Conservation (phyloP, 2,797 vertebrate genomes). For the Tachyglossus aculeatus region DNA sequence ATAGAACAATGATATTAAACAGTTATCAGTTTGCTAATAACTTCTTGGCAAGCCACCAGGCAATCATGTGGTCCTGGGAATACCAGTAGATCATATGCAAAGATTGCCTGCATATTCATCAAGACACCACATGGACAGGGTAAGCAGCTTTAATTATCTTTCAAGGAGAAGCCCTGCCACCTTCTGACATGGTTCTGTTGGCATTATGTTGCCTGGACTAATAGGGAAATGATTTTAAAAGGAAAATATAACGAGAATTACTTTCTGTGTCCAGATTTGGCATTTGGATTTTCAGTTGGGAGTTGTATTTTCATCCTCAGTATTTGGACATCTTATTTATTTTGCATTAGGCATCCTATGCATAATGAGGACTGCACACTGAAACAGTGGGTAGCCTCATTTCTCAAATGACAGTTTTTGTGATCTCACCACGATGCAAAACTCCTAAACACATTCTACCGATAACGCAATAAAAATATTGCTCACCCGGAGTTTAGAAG, state of each 20-base stretch:
- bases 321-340: slow-evolving; percentile 28
- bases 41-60: background rate
- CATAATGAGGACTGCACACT: no score
- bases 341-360: no score
- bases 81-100: slow-evolving; percentile 28
- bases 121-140: slow-evolving; percentile 18
- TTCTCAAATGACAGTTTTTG: no score
- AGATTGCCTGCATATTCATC: slow-evolving; percentile 38
- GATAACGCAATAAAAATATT: no score
- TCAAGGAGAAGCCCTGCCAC: slow-evolving; percentile 25
- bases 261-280: slow-evolving; percentile 3
- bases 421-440: no score
- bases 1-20: background rate
- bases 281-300: slow-evolving; percentile 14
- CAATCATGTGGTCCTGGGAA: slow-evolving; percentile 12
- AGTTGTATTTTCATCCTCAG: slow-evolving; percentile 11
- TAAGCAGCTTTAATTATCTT: slow-evolving; percentile 40
- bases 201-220: slow-evolving; percentile 1
- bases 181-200: slow-evolving; percentile 4
- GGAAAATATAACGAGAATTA: slow-evolving; percentile 14
- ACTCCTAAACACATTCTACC: no score
- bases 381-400: no score
- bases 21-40: background rate
- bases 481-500: no score
- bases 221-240: slow-evolving; percentile 27